Base-by-base conservation (phyloP, 2,888 invertebrate species). In the Drosophila dives region DNA sequence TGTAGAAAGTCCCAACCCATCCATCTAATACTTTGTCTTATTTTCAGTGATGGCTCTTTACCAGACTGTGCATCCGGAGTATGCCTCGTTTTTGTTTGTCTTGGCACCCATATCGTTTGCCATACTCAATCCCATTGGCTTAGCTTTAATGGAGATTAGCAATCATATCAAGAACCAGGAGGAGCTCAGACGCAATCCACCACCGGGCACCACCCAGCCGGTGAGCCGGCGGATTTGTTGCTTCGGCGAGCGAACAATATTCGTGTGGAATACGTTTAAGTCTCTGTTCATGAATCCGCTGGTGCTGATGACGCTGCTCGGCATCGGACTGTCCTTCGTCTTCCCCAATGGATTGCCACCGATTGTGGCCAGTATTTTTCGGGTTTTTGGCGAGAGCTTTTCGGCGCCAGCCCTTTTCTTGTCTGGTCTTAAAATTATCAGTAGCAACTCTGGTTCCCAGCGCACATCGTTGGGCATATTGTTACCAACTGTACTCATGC, bases 41-140 rank as follows among this genome's bases (percentile, higher is more conserved):
- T 0, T 50, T 50, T 23, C 33, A 97, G 97, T 98, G 61, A 95
- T 95, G 86, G 98, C 98, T 29, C 94, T 99, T 26, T 99, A 99
- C 92, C 94, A 95, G 77, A 95, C 95, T 68, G 95, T 95, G 7
- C 98, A 99, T 94, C 97, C 98, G 0, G 97, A 98, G 89, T 99
- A 97, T 94, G 95, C 97, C 0, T 95, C 96, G 1, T 99, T 98
- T 92, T 94, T 99, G 54, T 99, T 99, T 92, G 94, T 99, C 59
- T 96, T 99, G 95, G 98, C 98, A 12, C 99, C 99, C 2, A 98
- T 99, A 91, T 98, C 98, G 48, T 94, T 99, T 73, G 97, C 97
- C 2, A 96, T 99, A 83, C 94, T 99, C 34, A 99, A 99, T 93
- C 99, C 99, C 0, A 95, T 99, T 77, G 97, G 97, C 29, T 97